A percentile compares a stretch with the other conserved stretches of the same genome.
Evolutionary conservation across 2,888 invertebrate species (phyloP).

Genomic region (Octonoba sinensis): DNA sequence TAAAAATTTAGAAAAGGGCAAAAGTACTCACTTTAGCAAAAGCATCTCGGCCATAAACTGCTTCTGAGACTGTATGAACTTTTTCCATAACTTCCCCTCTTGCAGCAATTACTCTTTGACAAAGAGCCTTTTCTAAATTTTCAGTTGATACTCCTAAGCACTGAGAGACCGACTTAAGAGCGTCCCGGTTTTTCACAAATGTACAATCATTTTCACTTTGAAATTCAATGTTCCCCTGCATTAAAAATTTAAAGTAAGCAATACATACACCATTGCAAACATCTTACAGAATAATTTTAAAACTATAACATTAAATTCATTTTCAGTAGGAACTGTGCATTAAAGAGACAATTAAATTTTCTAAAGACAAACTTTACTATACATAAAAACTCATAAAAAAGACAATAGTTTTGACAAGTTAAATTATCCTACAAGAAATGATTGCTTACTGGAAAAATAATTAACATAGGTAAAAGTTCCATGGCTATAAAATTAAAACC

Average conservation of each 20-base stretch:
- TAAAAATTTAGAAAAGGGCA: too few relatives aligned
- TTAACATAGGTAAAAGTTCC: too few relatives aligned
- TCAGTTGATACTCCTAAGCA: slow-evolving; percentile 78
- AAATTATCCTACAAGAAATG: too few relatives aligned
- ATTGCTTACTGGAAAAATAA: too few relatives aligned
- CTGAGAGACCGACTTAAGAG: slow-evolving; percentile 75
- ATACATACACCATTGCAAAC: background rate
- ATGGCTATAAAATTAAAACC: too few relatives aligned
- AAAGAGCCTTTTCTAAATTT: slow-evolving; percentile 82
- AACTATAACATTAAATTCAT: background rate
- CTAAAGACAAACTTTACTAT: background rate
- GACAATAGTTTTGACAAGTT: too few relatives aligned
- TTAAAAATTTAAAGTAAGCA: slow-evolving; percentile 19
- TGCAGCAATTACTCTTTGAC: slow-evolving; percentile 90
- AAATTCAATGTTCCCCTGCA: slow-evolving; percentile 78
- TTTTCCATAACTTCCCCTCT: slow-evolving; percentile 93
- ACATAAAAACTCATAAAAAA: too few relatives aligned
- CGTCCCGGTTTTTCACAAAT: slow-evolving; percentile 73
- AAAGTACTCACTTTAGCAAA: slow-evolving; percentile 80
- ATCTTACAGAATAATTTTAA: background rate
- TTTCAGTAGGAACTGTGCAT: background rate
- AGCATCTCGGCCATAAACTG: slow-evolving; percentile 90
- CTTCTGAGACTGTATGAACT: slow-evolving; percentile 86
- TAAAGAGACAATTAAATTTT: background rate
- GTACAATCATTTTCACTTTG: slow-evolving; percentile 76